Evolutionary conservation across 37 sponge, comb jelly and placozoan genomes (phyloP).

Genomic region (Chondrosia reniformis): DNA sequence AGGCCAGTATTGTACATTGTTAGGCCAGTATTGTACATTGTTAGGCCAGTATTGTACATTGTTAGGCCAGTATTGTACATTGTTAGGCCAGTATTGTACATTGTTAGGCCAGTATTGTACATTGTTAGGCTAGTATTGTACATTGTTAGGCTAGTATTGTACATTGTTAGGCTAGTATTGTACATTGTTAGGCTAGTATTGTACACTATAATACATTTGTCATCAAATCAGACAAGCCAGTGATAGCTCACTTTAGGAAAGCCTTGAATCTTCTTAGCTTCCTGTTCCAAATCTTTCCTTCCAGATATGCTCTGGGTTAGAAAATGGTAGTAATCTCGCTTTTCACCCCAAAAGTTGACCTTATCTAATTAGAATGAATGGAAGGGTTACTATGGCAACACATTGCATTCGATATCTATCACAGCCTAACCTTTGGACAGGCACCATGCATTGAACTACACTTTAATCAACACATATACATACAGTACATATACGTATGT

Average conservation of each 20-base stretch:
- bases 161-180: no score
- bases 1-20: no score
- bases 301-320: conserved; percentile 40
- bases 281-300: conserved; percentile 43
- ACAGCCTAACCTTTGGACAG: not conserved
- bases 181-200: no score
- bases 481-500: not conserved
- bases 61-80: no score
- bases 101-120: no score
- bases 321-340: conserved; percentile 73
- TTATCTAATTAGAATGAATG: conserved; percentile 37
- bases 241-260: conserved; percentile 59
- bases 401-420: not conserved
- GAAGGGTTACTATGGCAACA: not conserved
- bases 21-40: no score
- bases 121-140: no score
- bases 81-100: no score
- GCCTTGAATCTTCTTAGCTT: conserved; percentile 42
- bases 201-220: no score
- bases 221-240: no score
- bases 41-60: no score
- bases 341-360: conserved; percentile 77
- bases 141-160: no score
- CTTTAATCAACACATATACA: not conserved
- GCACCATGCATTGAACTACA: not conserved